Conservation (phyloP, 2,797 vertebrate species). For the Chelon auratus region DNA sequence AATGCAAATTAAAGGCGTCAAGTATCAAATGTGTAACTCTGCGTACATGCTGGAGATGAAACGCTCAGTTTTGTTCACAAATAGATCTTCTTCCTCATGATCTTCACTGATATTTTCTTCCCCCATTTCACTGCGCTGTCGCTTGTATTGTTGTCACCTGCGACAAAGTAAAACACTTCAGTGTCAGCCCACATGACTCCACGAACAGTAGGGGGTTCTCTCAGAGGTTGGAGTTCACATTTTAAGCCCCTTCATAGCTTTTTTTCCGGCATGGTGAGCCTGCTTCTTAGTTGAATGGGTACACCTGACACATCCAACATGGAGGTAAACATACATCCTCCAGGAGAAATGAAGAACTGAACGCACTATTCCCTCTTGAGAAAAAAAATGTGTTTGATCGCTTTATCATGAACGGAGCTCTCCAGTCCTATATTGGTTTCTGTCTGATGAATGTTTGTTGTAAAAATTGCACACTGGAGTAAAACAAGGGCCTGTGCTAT, state of each 20-base stretch:
- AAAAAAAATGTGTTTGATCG: slow-evolving; percentile 56
- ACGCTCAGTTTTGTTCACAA: slow-evolving; percentile 31
- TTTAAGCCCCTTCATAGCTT: not conserved
- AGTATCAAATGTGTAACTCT: slow-evolving; percentile 14
- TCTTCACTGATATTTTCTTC: slow-evolving; percentile 9
- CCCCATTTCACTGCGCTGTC: not conserved
- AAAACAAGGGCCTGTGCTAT: slow-evolving; percentile 11
- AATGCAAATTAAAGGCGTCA: slow-evolving; percentile 31
- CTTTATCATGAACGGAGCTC: slow-evolving; percentile 44
- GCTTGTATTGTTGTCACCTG: slow-evolving; percentile 6
- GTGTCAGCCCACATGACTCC: not conserved
- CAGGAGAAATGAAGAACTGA: slow-evolving; percentile 27
- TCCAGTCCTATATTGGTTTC: slow-evolving; percentile 50
- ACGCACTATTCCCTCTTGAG: slow-evolving; percentile 36
- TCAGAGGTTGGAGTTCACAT: not conserved
- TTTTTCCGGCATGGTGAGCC: not conserved
- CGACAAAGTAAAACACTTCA: not conserved
- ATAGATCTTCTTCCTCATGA: slow-evolving; percentile 1
- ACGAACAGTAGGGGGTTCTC: slow-evolving; percentile 17
- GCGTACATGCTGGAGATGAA: slow-evolving; percentile 41
- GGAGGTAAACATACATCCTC: slow-evolving; percentile 33
- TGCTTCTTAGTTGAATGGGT: slow-evolving; percentile 1
- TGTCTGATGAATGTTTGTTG: slow-evolving; percentile 58
- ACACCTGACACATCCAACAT: slow-evolving; percentile 23
- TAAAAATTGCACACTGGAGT: slow-evolving; percentile 29